Percentiles rank a stretch among this genome's conserved stretches.
These are phyloP conservation scores for Leptobrachium leishanense DNA, from an alignment of 2,113 vertebrate species.

Conservation along the genomic window DNA sequence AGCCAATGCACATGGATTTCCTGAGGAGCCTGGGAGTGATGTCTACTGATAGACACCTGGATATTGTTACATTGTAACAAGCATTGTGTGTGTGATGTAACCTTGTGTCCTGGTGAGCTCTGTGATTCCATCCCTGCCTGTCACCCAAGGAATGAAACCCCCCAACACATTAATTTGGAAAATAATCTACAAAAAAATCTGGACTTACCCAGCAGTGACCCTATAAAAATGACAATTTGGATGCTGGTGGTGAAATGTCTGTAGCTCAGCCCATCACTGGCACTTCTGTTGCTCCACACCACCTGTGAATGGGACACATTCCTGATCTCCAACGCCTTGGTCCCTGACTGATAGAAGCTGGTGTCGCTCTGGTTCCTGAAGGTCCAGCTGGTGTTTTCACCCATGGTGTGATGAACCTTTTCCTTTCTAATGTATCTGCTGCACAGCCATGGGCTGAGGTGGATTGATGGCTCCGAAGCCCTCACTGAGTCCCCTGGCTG, in stretches of 20 bases:
- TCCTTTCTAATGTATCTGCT: slow-evolving; percentile 11
- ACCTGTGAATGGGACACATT: slow-evolving; percentile 32
- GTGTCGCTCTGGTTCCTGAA: slow-evolving; percentile 31
- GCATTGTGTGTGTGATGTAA: neutral
- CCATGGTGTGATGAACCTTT: slow-evolving; percentile 35
- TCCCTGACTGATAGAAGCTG: slow-evolving; percentile 13
- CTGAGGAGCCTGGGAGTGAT: no score
- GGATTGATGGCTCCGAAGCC: slow-evolving; percentile 14
- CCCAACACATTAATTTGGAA: no score
- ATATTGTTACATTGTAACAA: neutral
- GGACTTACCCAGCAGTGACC: slow-evolving; percentile 43
- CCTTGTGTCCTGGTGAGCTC: neutral
- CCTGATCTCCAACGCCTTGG: slow-evolving; percentile 23
- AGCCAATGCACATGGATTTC: no score
- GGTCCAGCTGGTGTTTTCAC: slow-evolving; percentile 34
- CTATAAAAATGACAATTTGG: slow-evolving; percentile 39
- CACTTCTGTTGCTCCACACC: slow-evolving; percentile 31
- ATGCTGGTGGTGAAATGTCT: slow-evolving; percentile 40
- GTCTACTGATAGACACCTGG: no score
- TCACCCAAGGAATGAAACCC: no score
- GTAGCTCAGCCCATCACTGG: slow-evolving; percentile 30
- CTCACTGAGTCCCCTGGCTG: slow-evolving; percentile 24
- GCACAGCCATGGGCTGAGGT: neutral
- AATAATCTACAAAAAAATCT: neutral
- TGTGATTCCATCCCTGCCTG: no score